A percentile compares a stretch with the other conserved stretches of the same genome.
phyloP scores from a whole-genome alignment of 2,113 vertebrate species.

The Vireo altiloquus region DNA sequence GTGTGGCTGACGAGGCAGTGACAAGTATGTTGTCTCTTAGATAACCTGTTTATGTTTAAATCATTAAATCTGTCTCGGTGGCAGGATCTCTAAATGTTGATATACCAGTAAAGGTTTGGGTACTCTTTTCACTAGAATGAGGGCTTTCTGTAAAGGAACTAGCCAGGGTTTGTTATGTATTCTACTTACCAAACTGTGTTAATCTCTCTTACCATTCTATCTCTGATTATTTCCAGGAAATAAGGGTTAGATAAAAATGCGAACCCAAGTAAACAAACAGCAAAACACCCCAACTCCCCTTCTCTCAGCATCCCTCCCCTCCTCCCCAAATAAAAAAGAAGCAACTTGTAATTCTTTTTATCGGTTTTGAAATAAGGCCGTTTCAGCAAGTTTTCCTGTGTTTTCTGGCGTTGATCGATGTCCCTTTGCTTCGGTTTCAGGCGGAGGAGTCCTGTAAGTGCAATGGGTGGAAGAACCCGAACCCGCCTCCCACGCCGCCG shows the following conservation, averaged over 20 bases:
- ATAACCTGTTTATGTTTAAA: background rate
- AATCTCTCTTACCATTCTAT: background rate
- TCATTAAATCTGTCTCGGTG: background rate
- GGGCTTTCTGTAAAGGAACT: background rate
- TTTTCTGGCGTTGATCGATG: background rate
- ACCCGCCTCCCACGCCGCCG: constrained; percentile 92
- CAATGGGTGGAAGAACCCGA: constrained; percentile 98
- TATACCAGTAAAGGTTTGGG: background rate
- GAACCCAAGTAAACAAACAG: background rate
- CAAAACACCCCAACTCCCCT: background rate
- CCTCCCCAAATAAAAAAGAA: rapidly evolving
- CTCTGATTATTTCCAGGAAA: background rate
- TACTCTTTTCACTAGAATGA: background rate
- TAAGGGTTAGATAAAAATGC: background rate
- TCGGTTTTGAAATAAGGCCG: rapidly evolving
- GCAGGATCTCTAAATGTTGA: background rate
- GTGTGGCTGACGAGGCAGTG: background rate
- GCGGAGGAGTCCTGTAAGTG: constrained; percentile 97
- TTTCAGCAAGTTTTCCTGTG: background rate
- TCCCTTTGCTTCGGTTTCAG: constrained; percentile 66
- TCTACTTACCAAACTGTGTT: background rate
- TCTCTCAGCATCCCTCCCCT: too few relatives aligned
- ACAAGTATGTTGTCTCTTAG: background rate
- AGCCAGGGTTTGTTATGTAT: background rate
- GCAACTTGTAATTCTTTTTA: background rate